These are phyloP conservation scores for Heliornis fulica DNA, from an alignment of 2,113 vertebrate species.

Conservation along the genomic window DNA sequence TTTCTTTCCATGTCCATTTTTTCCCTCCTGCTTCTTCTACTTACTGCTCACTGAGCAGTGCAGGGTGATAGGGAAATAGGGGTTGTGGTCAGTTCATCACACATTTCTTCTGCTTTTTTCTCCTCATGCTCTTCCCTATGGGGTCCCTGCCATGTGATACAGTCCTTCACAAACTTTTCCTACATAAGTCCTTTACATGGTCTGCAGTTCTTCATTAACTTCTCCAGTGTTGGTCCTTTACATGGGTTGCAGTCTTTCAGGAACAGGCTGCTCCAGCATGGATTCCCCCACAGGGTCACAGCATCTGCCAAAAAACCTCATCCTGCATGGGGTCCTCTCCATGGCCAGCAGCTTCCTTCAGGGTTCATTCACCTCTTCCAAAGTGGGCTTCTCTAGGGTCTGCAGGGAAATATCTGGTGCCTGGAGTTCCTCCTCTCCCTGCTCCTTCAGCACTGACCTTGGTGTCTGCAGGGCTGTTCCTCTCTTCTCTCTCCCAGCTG, in stretches of 20 bases:
- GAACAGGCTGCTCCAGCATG: not conserved
- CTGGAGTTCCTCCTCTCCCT: not conserved
- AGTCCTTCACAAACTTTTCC: not conserved
- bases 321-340: fast-evolving
- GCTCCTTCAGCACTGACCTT: not conserved
- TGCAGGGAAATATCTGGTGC: not conserved
- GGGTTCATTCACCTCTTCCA: not conserved
- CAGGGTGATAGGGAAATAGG: too few species aligned
- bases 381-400: fast-evolving
- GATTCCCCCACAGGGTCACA: fast-evolving
- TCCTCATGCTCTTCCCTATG: fast-evolving
- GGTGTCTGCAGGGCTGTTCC: not conserved
- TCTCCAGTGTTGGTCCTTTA: too few species aligned
- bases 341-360: not conserved
- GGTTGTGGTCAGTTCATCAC: fast-evolving
- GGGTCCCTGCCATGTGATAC: not conserved
- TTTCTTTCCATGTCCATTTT: not conserved
- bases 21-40: not conserved
- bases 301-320: not conserved
- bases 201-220: not conserved
- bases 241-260: not conserved
- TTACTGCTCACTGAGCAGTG: fast-evolving
- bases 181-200: not conserved
- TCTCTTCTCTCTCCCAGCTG: not conserved
- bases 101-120: not conserved